phyloP scores from a whole-genome alignment of 1,140 invertebrate species.

The Temnothorax curvispinosus region DNA sequence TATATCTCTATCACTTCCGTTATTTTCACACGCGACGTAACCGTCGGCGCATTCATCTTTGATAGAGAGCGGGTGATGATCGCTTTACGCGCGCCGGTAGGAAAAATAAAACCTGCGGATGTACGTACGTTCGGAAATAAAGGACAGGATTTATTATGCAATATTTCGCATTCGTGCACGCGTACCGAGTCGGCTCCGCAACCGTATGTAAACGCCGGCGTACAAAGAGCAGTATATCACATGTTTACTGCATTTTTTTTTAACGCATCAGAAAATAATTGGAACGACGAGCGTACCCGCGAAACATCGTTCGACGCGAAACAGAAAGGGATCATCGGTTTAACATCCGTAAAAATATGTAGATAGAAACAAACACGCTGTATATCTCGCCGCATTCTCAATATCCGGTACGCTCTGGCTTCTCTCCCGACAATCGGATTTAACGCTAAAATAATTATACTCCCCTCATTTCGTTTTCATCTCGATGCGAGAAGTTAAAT shows the following conservation, averaged over 20 bases:
- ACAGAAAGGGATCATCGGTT: conserved; percentile 38
- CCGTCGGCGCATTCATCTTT: conserved; percentile 34
- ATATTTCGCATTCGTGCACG: conserved; percentile 47
- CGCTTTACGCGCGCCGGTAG: conserved; percentile 37
- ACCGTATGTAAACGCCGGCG: conserved; percentile 30
- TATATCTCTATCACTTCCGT: background rate
- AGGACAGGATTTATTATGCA: conserved; percentile 57
- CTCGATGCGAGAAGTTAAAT: conserved; percentile 17
- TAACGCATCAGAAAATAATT: conserved; percentile 46
- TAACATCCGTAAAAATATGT: conserved; percentile 20
- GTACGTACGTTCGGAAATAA: conserved; percentile 49
- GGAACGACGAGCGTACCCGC: conserved; percentile 20
- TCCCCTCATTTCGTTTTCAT: conserved; percentile 22
- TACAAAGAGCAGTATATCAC: conserved; percentile 14
- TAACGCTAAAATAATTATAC: conserved; percentile 22
- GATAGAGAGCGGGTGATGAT: conserved; percentile 40
- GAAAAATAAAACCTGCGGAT: conserved; percentile 49
- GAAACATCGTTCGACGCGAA: conserved; percentile 4
- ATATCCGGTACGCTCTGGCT: background rate
- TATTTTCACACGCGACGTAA: conserved; percentile 20
- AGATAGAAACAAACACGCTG: background rate
- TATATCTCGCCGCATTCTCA: conserved; percentile 2
- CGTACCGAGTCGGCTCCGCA: background rate
- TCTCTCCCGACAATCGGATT: background rate
- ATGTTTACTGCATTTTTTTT: conserved; percentile 37